Evolutionary conservation across 2,888 invertebrate genomes (phyloP).

Genomic region (Helicoverpa assulta): DNA sequence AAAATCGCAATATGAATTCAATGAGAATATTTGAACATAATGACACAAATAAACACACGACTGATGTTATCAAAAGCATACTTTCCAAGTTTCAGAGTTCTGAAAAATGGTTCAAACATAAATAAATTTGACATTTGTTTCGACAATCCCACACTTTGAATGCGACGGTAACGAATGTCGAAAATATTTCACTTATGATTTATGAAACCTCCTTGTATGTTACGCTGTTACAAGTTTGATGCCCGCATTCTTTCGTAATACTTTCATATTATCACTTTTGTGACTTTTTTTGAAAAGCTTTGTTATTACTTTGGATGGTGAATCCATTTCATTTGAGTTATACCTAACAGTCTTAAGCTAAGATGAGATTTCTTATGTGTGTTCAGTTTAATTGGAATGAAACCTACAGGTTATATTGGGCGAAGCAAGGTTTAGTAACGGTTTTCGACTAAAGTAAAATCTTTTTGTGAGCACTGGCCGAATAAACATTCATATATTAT

Average conservation of each 20-base stretch:
- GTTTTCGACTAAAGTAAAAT: too few relatives aligned
- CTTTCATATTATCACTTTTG: constrained; percentile 21
- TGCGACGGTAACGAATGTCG: constrained; percentile 40
- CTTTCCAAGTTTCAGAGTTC: constrained; percentile 29
- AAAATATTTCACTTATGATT: constrained; percentile 58
- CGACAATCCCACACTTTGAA: constrained; percentile 33
- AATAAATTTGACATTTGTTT: constrained; percentile 55
- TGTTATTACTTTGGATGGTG: too few relatives aligned
- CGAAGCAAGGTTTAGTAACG: too few relatives aligned
- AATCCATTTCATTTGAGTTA: too few relatives aligned
- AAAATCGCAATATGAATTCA: constrained; percentile 10
- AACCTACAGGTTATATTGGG: too few relatives aligned
- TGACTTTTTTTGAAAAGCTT: neutral
- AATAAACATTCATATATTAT: too few relatives aligned
- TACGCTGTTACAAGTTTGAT: neutral
- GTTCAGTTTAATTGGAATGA: too few relatives aligned
- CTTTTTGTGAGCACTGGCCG: too few relatives aligned
- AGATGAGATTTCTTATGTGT: too few relatives aligned
- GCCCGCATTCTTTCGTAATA: constrained; percentile 11
- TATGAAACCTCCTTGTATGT: constrained; percentile 27
- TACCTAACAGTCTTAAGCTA: too few relatives aligned
- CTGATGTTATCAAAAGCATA: constrained; percentile 44
- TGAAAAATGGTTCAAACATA: constrained; percentile 52
- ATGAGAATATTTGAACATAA: constrained; percentile 3
- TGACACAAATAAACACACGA: constrained; percentile 17